Percentiles rank a stretch among this genome's conserved stretches.
phyloP scores from a whole-genome alignment of 2,797 vertebrate genomes.

The Pelochelys cantorii region DNA sequence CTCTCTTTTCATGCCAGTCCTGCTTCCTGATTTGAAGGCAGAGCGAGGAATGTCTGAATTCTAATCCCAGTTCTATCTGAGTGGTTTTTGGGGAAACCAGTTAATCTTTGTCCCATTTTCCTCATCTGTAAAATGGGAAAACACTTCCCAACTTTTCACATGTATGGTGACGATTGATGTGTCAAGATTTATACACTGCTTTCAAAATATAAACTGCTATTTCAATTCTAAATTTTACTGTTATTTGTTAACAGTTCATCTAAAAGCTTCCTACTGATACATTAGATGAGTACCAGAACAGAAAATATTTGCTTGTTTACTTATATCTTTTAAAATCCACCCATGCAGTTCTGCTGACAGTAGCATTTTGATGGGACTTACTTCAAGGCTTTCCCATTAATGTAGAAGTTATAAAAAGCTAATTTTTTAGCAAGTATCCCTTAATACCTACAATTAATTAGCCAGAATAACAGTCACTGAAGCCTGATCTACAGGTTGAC shows the following conservation, averaged over 20 bases:
- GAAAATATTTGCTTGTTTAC: not conserved
- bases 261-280: not conserved
- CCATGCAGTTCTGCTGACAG: not conserved
- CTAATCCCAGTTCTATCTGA: not conserved
- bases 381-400: not conserved
- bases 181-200: not conserved
- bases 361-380: not conserved
- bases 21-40: not conserved
- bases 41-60: not conserved
- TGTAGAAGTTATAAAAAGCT: not conserved
- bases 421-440: not conserved
- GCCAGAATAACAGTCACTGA: not conserved
- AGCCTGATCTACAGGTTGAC: not conserved
- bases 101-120: not conserved
- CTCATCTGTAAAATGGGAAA: not conserved
- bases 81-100: not conserved
- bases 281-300: not conserved
- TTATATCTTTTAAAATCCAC: not conserved
- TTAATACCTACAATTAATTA: not conserved
- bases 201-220: not conserved
- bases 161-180: not conserved
- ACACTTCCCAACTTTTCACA: not conserved
- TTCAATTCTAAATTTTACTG: not conserved
- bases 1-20: not conserved
- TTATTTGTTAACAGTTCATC: not conserved